Percentiles rank a stretch among this genome's conserved stretches.
Evolutionary conservation across 2,113 vertebrate genomes (phyloP).

Genomic region (Semnornis frantzii): DNA sequence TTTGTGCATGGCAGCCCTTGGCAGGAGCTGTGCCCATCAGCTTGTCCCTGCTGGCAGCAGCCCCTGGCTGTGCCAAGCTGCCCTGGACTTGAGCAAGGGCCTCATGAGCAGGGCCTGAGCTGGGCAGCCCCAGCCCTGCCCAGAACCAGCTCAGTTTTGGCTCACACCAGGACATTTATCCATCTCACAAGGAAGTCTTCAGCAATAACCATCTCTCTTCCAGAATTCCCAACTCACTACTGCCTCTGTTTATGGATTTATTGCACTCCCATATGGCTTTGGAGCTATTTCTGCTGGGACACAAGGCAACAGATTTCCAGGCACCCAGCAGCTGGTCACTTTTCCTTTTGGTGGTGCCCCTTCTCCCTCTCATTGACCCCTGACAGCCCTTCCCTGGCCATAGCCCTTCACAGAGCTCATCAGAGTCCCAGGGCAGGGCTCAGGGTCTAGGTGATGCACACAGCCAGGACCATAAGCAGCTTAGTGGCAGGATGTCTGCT

Average conservation of each 20-base stretch:
- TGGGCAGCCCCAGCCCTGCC: no score
- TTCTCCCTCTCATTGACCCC: not conserved
- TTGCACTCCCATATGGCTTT: rapidly evolving
- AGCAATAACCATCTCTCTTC: not conserved
- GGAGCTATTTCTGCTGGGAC: not conserved
- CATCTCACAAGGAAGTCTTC: not conserved
- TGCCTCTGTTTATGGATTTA: not conserved
- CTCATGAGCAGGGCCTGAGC: no score
- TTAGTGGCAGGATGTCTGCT: conserved; percentile 13
- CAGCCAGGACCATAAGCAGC: not conserved
- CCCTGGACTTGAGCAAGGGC: no score
- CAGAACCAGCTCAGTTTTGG: no score
- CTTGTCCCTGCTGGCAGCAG: no score
- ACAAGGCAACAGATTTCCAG: no score
- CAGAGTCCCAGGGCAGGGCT: not conserved
- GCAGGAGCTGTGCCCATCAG: no score
- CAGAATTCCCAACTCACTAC: not conserved
- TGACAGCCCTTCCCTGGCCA: not conserved
- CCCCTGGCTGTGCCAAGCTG: no score
- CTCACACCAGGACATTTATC: no score
- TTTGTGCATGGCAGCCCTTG: no score
- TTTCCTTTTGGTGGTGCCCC: not conserved
- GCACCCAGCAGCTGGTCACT: rapidly evolving
- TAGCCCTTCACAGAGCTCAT: rapidly evolving
- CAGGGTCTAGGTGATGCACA: not conserved